Evolutionary conservation across 92 coral and sea anemone species (phyloP).

Genomic region (Actinostola sp.): DNA sequence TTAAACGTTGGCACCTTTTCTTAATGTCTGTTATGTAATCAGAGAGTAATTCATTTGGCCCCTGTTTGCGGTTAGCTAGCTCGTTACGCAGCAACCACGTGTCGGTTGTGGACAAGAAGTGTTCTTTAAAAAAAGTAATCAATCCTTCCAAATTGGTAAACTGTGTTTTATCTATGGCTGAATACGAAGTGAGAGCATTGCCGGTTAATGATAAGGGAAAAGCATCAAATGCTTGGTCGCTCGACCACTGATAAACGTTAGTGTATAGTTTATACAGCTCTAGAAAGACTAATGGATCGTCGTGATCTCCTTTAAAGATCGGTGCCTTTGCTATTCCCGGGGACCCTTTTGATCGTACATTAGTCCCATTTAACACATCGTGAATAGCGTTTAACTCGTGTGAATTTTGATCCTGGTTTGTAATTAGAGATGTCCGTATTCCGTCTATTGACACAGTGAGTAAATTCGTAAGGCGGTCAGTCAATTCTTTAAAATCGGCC

Average conservation of each 20-base stretch:
- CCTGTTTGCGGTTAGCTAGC: constrained; percentile 8
- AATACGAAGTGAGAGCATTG: constrained; percentile 3
- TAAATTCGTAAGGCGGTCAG: too few relatives aligned
- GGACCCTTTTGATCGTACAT: too few relatives aligned
- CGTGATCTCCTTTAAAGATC: too few relatives aligned
- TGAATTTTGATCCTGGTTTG: too few relatives aligned
- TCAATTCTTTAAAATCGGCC: too few relatives aligned
- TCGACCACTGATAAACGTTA: not conserved
- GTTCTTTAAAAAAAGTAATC: not conserved
- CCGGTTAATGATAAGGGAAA: constrained; percentile 5
- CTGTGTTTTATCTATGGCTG: not conserved
- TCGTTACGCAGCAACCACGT: constrained; percentile 13
- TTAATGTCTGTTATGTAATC: not conserved
- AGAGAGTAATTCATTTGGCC: not conserved
- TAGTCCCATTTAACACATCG: too few relatives aligned
- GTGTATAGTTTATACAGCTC: constrained; percentile 1
- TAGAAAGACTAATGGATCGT: not conserved
- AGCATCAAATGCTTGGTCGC: not conserved
- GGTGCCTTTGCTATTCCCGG: too few relatives aligned
- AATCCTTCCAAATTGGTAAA: not conserved
- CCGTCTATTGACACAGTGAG: too few relatives aligned
- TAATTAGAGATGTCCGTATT: too few relatives aligned
- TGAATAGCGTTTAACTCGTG: too few relatives aligned
- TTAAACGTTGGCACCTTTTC: constrained; percentile 18
- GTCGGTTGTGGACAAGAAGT: constrained; percentile 2